A percentile compares a stretch with the other conserved stretches of the same genome.
Evolutionary conservation across 2,113 vertebrate genomes (phyloP).

Genomic region (Colius striatus): DNA sequence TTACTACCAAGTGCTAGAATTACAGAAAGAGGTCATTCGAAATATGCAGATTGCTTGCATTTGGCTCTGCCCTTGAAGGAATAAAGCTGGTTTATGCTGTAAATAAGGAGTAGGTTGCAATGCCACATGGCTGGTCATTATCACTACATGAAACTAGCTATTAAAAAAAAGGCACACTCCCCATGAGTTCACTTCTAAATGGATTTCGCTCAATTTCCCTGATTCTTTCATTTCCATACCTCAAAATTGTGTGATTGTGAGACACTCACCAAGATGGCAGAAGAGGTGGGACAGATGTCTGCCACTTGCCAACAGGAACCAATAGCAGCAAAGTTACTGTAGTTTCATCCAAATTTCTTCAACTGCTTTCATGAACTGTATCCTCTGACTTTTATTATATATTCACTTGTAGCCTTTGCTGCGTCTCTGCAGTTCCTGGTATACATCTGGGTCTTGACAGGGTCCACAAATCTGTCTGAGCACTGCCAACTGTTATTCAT

Average conservation of each 20-base stretch:
- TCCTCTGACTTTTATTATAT: neutral
- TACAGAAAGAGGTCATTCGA: slow-evolving; percentile 35
- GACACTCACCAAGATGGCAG: neutral
- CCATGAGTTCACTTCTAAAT: neutral
- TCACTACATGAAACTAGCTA: neutral
- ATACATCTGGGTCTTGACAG: slow-evolving; percentile 17
- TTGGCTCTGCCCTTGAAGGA: slow-evolving; percentile 43
- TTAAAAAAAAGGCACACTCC: neutral
- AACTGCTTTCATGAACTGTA: neutral
- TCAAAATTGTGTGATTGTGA: neutral
- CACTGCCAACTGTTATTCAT: neutral
- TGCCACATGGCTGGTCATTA: slow-evolving; percentile 30
- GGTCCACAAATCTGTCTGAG: slow-evolving; percentile 25
- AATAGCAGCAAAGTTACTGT: neutral
- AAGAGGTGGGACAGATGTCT: neutral
- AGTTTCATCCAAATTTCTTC: neutral
- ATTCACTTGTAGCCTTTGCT: neutral
- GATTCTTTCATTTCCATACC: neutral
- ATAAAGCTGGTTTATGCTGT: slow-evolving; percentile 30
- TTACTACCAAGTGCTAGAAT: neutral
- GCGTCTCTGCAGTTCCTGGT: neutral
- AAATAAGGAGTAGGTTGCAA: slow-evolving; percentile 39
- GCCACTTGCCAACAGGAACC: neutral
- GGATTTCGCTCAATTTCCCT: neutral
- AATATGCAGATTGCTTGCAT: slow-evolving; percentile 23